Base-by-base conservation (phyloP, 2,888 invertebrate genomes). In the Branchellion lobata region DNA sequence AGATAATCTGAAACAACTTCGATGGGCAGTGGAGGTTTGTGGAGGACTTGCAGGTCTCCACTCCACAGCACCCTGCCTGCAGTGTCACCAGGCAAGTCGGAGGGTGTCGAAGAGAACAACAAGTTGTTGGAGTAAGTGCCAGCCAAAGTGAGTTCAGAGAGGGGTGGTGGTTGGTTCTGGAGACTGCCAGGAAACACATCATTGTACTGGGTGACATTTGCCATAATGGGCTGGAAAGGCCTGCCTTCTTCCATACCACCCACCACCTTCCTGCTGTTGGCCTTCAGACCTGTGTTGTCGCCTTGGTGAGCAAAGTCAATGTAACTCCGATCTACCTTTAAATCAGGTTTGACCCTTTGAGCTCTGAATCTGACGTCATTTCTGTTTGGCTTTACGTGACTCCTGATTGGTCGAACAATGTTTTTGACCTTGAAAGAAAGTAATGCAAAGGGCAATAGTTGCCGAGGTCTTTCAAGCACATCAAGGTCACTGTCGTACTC, bases 401-500 rank as follows among this genome's bases (percentile, higher is more conserved):
- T 57, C 21, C 61, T 57, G 5, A 5, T 5, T 5, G 5, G 5
- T n/a, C n/a, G 5, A 5, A 24, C 24, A 5, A 18, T 8, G 61
- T n/a, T n/a, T 57, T 24, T 53, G 51, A 57, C 27, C 33, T 34
- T 77, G 77, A 77, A 77, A 21, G 71, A 24, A 33, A 80, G 57
- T 3, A 80, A 24, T 31, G 80, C 80, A 53, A 65, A 69, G 29
- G 80, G 80, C 53, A 80, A n/a, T 21, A 80, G 71, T 47, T 80
- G 76, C 29, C 80, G 34, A 0, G 80, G 80, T 21, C 80, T 33
- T 8, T 76, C 71, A 36, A 71, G 51, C 27, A 77, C 76, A 68
- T 80, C 80, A 29, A 80, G 34, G 72, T 80, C 73, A 34, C 69
- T 65, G 71, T 74, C 75, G 36, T 80, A 80, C 33, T 80, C 80